Percentiles rank a stretch among this genome's conserved stretches.
Evolutionary conservation across 2,797 vertebrate genomes (phyloP).

Genomic region (Ptychobarbus kaznakovi): DNA sequence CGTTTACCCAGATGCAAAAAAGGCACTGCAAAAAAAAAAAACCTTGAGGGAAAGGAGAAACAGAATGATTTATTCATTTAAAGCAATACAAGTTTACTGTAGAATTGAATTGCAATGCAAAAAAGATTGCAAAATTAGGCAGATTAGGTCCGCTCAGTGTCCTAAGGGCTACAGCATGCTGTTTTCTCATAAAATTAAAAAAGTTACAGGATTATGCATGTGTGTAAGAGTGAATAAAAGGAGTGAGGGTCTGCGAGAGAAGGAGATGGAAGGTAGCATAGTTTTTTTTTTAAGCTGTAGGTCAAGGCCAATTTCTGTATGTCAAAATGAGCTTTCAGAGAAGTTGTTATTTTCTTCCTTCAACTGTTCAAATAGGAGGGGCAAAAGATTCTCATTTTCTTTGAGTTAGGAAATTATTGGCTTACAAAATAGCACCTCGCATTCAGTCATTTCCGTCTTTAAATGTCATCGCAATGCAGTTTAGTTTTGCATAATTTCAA

Average conservation of each 20-base stretch:
- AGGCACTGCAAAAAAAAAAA: neutral
- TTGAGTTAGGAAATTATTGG: neutral
- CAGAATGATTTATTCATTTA: slow-evolving; percentile 26
- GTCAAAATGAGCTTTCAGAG: slow-evolving; percentile 12
- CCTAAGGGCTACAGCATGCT: neutral
- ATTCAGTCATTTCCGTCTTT: slow-evolving; percentile 4
- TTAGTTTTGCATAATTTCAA: slow-evolving; percentile 8
- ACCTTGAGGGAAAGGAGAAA: neutral
- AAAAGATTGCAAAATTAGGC: slow-evolving; percentile 11
- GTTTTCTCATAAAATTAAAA: neutral
- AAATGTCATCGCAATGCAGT: slow-evolving; percentile 38
- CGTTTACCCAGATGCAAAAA: slow-evolving; percentile 16
- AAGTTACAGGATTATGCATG: slow-evolving; percentile 24
- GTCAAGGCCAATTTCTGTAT: slow-evolving; percentile 22
- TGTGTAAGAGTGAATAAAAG: neutral
- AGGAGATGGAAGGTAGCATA: neutral
- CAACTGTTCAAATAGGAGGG: neutral
- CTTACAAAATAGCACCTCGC: slow-evolving; percentile 11
- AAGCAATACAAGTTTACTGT: slow-evolving; percentile 8
- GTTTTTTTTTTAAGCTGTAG: neutral
- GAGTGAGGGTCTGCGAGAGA: neutral
- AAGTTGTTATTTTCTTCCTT: slow-evolving; percentile 28
- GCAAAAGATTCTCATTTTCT: neutral
- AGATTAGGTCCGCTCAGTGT: slow-evolving; percentile 17
- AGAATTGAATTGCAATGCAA: slow-evolving; percentile 27